These are phyloP conservation scores for Mesoligia furuncula DNA, from an alignment of 2,888 invertebrate species.

Conservation along the genomic window DNA sequence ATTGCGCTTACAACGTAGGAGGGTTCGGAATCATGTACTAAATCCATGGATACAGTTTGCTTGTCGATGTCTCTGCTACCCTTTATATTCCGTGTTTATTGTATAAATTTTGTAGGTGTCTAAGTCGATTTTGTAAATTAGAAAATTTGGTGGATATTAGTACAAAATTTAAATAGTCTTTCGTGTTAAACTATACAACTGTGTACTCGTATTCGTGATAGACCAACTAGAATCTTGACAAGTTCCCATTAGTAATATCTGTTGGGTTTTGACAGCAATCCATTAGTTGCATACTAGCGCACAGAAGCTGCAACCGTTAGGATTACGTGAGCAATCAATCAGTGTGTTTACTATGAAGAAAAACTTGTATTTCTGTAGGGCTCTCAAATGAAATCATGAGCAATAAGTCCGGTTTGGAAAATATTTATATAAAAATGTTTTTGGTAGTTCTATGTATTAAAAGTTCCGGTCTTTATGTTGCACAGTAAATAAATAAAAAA, in stretches of 20 bases:
- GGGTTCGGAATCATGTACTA: too few species aligned
- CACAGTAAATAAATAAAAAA: background rate
- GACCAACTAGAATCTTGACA: background rate
- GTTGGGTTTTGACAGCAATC: slow-evolving; percentile 28
- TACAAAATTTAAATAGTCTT: background rate
- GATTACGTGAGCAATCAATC: slow-evolving; percentile 63
- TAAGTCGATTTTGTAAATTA: background rate
- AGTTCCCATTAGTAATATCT: slow-evolving; percentile 8
- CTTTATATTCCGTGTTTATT: too few species aligned
- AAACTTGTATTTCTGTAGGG: slow-evolving; percentile 45
- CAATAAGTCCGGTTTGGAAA: background rate
- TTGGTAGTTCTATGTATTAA: background rate
- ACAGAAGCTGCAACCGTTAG: slow-evolving; percentile 53
- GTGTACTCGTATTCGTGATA: slow-evolving; percentile 11
- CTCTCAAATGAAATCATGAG: background rate
- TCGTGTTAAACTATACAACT: background rate
- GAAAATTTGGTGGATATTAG: background rate
- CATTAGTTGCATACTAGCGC: slow-evolving; percentile 27
- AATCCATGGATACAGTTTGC: too few species aligned
- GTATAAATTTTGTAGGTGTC: too few species aligned
- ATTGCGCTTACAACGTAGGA: too few species aligned
- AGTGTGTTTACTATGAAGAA: slow-evolving; percentile 47
- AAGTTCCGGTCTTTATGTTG: background rate
- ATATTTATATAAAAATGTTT: too few species aligned
- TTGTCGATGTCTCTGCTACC: too few species aligned